Conservation (phyloP, 2,797 vertebrate species). For the Harpagifer antarcticus region DNA sequence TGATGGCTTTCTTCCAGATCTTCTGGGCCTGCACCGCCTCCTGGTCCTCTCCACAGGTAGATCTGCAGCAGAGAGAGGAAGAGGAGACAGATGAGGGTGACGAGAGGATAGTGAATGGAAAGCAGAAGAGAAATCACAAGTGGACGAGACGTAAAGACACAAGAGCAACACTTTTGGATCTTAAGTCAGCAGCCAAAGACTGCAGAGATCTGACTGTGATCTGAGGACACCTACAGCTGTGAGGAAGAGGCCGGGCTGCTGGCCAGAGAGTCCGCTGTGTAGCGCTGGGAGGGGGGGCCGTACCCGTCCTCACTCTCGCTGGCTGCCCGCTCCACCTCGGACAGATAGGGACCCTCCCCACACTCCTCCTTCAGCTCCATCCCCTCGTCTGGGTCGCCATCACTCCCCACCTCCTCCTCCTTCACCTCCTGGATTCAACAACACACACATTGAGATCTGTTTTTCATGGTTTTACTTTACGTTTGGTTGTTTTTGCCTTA, state of each 20-base stretch:
- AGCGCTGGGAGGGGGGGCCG: constrained; percentile 95
- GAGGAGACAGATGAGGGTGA: not conserved
- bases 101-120: constrained; percentile 25
- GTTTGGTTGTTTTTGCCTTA: too few relatives aligned
- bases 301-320: constrained; percentile 98
- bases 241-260: constrained; percentile 99
- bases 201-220: constrained; percentile 36
- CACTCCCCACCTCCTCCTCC: constrained; percentile 95
- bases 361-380: constrained; percentile 96
- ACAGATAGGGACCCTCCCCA: constrained; percentile 92
- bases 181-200: constrained; percentile 32
- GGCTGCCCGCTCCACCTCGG: constrained; percentile 95
- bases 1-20: constrained; percentile 99
- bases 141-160: constrained; percentile 2
- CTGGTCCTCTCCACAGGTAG: constrained; percentile 97
- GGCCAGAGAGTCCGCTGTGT: constrained; percentile 95
- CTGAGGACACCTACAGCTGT: constrained; percentile 92
- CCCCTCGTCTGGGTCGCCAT: constrained; percentile 87
- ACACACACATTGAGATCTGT: constrained; percentile 6
- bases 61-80: constrained; percentile 77
- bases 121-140: constrained; percentile 36
- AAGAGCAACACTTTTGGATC: not conserved
- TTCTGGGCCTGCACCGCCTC: constrained; percentile 98
- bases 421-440: constrained; percentile 88
- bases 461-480: too few relatives aligned